Evolutionary conservation across 2,113 vertebrate species (phyloP), one percentile per base, ranked within the genome.

Genomic region (Scartelaos histophorus): DNA sequence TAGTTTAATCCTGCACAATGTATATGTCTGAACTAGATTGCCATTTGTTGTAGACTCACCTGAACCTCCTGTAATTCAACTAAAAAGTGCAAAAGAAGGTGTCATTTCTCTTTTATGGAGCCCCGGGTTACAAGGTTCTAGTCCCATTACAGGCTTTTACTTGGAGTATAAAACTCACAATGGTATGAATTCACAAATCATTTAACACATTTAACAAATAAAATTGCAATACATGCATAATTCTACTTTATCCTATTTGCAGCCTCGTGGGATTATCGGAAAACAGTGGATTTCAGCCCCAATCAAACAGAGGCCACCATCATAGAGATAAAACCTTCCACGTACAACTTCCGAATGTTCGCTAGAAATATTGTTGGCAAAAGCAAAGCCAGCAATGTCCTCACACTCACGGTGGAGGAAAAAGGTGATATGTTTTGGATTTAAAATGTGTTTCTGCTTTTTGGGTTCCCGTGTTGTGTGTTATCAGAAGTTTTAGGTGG

Each of bases 271-370:
- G 89, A 90, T 73, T 61, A 78, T 57, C 85, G 64, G 51, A 82
- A 79, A 47, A 81, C 38, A 19, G 75, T 89, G 13, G 84, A 86
- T 76, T 89, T 87, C 22, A 61, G 82, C 16, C 58, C 87, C 1
- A 70, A 77, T 51, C 69, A 82, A 81, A 89, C 74, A 15, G 82
- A 88, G n/a, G 79, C 83, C 67, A 91, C 88, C 3, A 73, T 92
- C 15, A 83, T 92, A 13, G 90, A 92, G 73, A 85, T 83, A 4
- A 83, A 78, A 54, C 87, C 85, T 13, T 85, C 81, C 2, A 88
- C 83, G 2, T 92, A 91, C 83, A 85, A 86, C 71, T 67, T 92
- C 43, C 88, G 90, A 53, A 88, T 92, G 87, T 91, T 92, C 71
- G 89, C 90, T 22, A 76, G 49, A 72, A 91, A 69, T 79, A 74